Conservation (phyloP, 2,888 invertebrate genomes). For the Gerosis bhagava region DNA sequence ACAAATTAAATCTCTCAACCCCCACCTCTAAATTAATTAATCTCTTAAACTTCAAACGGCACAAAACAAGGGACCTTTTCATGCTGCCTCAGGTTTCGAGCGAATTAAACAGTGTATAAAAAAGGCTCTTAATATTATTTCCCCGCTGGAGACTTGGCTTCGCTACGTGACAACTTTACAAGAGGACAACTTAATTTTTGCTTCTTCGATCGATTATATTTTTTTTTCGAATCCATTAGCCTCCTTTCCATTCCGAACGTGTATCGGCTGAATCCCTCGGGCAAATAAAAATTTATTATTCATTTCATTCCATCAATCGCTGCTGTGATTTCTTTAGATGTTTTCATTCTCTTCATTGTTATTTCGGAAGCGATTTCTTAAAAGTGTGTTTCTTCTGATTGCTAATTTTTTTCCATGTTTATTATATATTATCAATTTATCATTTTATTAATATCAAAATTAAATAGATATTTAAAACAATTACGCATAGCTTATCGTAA, state of each 20-base stretch:
- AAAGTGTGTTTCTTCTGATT: conserved; percentile 15
- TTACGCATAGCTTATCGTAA: no score
- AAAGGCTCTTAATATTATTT: conserved; percentile 14
- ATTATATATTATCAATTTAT: no score
- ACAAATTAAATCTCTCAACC: no score
- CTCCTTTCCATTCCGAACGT: conserved; percentile 36
- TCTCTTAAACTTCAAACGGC: background rate
- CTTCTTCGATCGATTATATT: conserved; percentile 33
- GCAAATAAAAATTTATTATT: conserved; percentile 41
- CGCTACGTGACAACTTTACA: conserved; percentile 34
- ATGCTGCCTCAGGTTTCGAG: conserved; percentile 8
- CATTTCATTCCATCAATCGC: conserved; percentile 36
- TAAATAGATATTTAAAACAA: no score
- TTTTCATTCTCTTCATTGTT: conserved; percentile 34
- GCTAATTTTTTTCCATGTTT: conserved; percentile 15
- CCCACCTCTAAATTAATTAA: no score
- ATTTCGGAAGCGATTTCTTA: conserved; percentile 29
- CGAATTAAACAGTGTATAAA: conserved; percentile 18
- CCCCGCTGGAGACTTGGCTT: conserved; percentile 5
- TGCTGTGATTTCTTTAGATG: conserved; percentile 28
- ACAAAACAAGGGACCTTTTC: conserved; percentile 4
- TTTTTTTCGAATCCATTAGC: conserved; percentile 36
- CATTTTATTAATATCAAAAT: no score
- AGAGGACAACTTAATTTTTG: conserved; percentile 36
- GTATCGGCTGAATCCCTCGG: conserved; percentile 34